Base-by-base conservation (phyloP, 2,888 invertebrate genomes). In the Eudasyphora cyanicolor region DNA sequence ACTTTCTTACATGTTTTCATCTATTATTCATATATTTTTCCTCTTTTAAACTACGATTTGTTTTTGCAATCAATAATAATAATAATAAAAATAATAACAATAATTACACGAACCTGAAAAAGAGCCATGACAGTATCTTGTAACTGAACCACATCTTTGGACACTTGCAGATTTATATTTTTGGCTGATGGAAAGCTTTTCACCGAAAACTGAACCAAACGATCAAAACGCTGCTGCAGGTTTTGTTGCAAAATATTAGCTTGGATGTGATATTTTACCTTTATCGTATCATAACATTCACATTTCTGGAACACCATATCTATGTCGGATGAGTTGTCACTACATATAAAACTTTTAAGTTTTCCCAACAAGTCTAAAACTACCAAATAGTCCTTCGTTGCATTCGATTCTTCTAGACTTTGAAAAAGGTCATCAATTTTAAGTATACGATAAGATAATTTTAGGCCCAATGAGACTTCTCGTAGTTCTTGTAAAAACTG, bases 401-500 rank as follows among this genome's bases (percentile, higher is more conserved):
- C 87, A 82, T 92, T 92, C 0, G 90, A 88, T 29, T 89, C 89
- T 14, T 92, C 91, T 0, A 92, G 87, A 67, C 88, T 89, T 76
- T 93, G 92, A 62, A 94, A 92, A 7, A 94, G 89, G 62, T 93
- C 89, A 32, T 91, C 91, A 5, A 94, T 93, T 54, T 94, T 89
- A 60, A 92, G 82, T 14, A 92, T 88, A 29, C 91, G 91, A 51
- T 89, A 92, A 7, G 89, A 89, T 7, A 91, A 87, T 10, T 87
- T 91, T 21, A 95, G 86, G n/a, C 94, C 93, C 86, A 94, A 93
- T 21, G 93, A 93, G 0, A 94, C 92, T 86, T 94, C 94, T 79
- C 94, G 92, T 57, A 96, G 90, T 42, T 93, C 92, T 14, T 92
- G 89, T 0, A 94, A 92, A 57, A 95, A 92, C 79, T 92, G 92